phyloP scores from a whole-genome alignment of 2,888 invertebrate genomes.

The Pseudococcus longispinus region DNA sequence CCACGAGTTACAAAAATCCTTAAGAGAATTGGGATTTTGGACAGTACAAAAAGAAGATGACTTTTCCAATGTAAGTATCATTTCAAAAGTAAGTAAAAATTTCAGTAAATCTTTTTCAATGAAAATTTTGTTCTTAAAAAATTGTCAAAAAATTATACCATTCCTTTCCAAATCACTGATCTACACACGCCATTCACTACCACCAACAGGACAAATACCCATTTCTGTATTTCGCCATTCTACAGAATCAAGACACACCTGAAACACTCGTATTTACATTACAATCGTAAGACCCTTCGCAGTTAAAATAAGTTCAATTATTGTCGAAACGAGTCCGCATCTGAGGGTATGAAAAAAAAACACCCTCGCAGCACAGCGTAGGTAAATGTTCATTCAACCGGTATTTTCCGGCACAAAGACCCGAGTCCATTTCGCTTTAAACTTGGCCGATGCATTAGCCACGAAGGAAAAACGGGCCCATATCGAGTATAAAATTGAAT shows the following conservation, averaged over 20 bases:
- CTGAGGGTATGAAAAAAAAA: not conserved
- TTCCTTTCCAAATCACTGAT: too few species aligned
- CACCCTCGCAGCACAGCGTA: not conserved
- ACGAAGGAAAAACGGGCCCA: not conserved
- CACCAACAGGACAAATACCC: too few species aligned
- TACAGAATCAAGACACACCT: not conserved
- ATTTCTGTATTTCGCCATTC: not conserved
- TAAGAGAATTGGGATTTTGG: too few species aligned
- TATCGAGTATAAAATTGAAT: constrained; percentile 23
- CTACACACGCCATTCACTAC: too few species aligned
- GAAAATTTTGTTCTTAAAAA: too few species aligned
- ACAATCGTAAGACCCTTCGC: not conserved
- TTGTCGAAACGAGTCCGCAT: not conserved
- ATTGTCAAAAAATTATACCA: too few species aligned
- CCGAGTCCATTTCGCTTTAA: not conserved
- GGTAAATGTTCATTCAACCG: not conserved
- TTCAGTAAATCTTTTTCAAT: too few species aligned
- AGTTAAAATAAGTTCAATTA: not conserved
- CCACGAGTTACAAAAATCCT: too few species aligned
- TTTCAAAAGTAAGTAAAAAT: too few species aligned
- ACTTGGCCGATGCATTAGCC: constrained; percentile 9
- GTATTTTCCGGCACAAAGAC: not conserved
- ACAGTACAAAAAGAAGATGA: too few species aligned
- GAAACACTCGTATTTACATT: not conserved
- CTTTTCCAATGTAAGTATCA: too few species aligned